Percentiles rank a stretch among this genome's conserved stretches.
Evolutionary conservation across 2,797 vertebrate species (phyloP).

Genomic region (Aplochiton taeniatus): DNA sequence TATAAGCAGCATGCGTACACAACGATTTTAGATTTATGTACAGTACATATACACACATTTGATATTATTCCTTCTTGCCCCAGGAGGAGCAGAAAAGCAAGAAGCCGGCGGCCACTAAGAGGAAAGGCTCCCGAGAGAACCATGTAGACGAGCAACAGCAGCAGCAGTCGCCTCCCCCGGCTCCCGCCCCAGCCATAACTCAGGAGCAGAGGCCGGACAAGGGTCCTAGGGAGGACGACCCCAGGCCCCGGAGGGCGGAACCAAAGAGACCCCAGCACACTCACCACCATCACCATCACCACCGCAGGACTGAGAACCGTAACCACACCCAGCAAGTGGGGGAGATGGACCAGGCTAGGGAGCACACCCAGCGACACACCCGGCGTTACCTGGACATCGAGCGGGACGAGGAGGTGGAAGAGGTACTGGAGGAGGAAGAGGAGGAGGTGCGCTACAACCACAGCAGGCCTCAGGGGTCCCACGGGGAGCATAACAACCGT

Average conservation of each 20-base stretch:
- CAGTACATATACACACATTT: neutral
- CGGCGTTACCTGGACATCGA: constrained; percentile 71
- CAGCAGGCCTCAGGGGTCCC: constrained; percentile 42
- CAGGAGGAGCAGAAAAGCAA: constrained; percentile 74
- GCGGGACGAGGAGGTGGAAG: constrained; percentile 64
- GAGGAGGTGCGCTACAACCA: constrained; percentile 67
- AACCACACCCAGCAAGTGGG: constrained; percentile 75
- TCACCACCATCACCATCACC: constrained; percentile 84
- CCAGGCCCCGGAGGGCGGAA: constrained; percentile 66
- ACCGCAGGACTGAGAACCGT: constrained; percentile 79
- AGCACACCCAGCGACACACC: constrained; percentile 75
- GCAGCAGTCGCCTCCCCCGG: constrained; percentile 44
- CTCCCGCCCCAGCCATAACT: constrained; percentile 42
- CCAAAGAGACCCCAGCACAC: constrained; percentile 72
- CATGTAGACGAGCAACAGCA: constrained; percentile 45
- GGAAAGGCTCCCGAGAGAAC: constrained; percentile 71
- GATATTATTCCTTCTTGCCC: constrained; percentile 1
- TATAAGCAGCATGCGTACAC: no score
- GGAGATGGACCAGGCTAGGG: constrained; percentile 66
- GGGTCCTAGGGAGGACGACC: constrained; percentile 60
- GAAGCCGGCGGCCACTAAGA: constrained; percentile 63
- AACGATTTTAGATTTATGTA: no score
- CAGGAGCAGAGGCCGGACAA: constrained; percentile 60
- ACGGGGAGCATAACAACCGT: constrained; percentile 81
- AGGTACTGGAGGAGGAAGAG: constrained; percentile 60